A percentile compares a stretch with the other conserved stretches of the same genome.
These are phyloP conservation scores for Orbicella faveolata DNA, from an alignment of 64 coral and sea anemone species.

Conservation along the genomic window DNA sequence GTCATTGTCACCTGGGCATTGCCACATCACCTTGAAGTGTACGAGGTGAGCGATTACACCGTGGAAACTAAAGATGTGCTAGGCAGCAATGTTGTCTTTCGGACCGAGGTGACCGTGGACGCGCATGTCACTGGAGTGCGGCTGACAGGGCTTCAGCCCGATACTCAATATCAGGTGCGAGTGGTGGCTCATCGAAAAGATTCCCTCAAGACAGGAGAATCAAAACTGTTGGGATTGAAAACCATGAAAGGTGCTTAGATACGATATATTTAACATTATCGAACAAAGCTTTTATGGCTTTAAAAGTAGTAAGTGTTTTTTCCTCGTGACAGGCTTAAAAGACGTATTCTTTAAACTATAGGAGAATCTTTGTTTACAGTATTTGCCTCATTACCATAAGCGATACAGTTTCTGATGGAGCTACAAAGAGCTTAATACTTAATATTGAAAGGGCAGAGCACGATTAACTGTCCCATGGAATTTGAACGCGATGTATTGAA, in stretches of 20 bases:
- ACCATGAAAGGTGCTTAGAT: slow-evolving; percentile 1
- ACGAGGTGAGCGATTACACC: slow-evolving; percentile 5
- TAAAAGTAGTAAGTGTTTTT: too few species aligned
- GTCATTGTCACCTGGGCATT: background rate
- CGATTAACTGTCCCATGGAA: too few species aligned
- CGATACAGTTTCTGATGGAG: too few species aligned
- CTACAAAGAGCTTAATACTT: too few species aligned
- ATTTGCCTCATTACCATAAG: too few species aligned
- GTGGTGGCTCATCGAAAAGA: slow-evolving; percentile 3
- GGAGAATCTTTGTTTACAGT: too few species aligned
- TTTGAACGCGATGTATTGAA: too few species aligned
- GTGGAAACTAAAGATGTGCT: slow-evolving; percentile 12
- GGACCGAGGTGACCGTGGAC: background rate
- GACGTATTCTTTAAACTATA: too few species aligned
- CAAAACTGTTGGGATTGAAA: background rate
- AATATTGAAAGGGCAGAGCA: too few species aligned
- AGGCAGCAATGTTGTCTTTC: background rate
- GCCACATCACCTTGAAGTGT: slow-evolving; percentile 15
- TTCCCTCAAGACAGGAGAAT: background rate
- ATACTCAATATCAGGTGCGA: slow-evolving; percentile 13
- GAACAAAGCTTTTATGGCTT: too few species aligned
- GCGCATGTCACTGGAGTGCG: background rate
- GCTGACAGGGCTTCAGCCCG: background rate
- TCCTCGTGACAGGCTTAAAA: too few species aligned
- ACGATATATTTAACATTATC: too few species aligned